Evolutionary conservation across 2,797 vertebrate genomes (phyloP).

Genomic region (Micrastur ruficollis): DNA sequence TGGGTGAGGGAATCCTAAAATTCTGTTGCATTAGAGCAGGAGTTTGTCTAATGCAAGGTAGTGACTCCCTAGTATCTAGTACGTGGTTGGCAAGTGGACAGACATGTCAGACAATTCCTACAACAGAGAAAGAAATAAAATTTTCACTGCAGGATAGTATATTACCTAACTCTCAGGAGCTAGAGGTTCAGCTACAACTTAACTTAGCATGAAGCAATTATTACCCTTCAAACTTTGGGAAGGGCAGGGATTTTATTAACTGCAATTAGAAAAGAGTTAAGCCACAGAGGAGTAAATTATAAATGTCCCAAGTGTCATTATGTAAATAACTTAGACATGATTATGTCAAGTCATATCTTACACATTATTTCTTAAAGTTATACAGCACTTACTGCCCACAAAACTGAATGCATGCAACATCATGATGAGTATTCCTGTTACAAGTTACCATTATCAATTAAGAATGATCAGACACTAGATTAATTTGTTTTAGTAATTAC

Average conservation of each 20-base stretch:
- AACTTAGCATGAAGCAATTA: neutral
- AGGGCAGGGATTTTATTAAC: neutral
- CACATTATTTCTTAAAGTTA: neutral
- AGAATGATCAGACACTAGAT: neutral
- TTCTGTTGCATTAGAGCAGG: neutral
- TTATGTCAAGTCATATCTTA: neutral
- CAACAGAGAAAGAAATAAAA: neutral
- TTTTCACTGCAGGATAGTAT: neutral
- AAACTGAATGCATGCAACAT: neutral
- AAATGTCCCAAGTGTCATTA: neutral
- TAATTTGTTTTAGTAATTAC: neutral
- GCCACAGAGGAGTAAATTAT: neutral
- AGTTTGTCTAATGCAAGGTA: neutral
- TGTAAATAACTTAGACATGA: neutral
- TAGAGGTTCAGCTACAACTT: neutral
- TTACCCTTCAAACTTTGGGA: neutral
- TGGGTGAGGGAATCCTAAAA: neutral
- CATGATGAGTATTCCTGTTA: neutral
- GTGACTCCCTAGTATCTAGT: neutral
- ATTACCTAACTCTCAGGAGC: neutral
- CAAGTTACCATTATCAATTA: neutral
- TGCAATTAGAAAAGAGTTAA: neutral
- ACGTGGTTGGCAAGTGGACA: neutral
- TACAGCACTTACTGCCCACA: neutral
- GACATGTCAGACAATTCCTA: neutral